These are phyloP conservation scores for Aegypius monachus DNA, from an alignment of 2,113 vertebrate genomes.

Conservation along the genomic window DNA sequence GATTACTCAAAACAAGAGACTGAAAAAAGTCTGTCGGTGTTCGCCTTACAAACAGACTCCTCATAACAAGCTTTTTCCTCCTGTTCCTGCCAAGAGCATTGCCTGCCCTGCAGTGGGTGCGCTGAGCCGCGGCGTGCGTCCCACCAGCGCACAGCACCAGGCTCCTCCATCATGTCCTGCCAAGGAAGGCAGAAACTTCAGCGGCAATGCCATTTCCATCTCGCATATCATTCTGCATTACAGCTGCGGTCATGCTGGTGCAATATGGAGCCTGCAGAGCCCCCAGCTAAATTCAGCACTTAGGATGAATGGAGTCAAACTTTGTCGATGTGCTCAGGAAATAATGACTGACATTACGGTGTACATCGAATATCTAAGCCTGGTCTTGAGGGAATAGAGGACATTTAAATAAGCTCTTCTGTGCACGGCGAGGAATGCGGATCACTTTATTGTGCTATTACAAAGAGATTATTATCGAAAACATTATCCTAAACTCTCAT, in stretches of 20 bases:
- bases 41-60: neutral
- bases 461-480: constrained; percentile 49
- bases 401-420: constrained; percentile 37
- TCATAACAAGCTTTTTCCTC: neutral
- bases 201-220: neutral
- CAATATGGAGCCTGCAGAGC: neutral
- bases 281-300: constrained; percentile 11
- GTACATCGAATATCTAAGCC: neutral
- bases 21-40: neutral
- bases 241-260: neutral
- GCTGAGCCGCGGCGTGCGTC: accelerated
- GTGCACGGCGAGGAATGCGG: neutral
- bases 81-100: neutral
- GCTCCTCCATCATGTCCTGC: neutral
- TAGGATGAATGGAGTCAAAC: constrained; percentile 25
- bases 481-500: constrained; percentile 62
- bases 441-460: constrained; percentile 28
- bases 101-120: neutral
- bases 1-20: neutral
- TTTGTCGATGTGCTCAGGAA: neutral
- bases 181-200: neutral
- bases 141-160: accelerated
- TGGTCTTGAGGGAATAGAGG: constrained; percentile 11
- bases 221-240: neutral
- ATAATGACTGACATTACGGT: neutral